Percentiles rank a stretch among this genome's conserved stretches.
Conservation (phyloP, 1,140 invertebrate species). For the Lordiphosa collinella region DNA sequence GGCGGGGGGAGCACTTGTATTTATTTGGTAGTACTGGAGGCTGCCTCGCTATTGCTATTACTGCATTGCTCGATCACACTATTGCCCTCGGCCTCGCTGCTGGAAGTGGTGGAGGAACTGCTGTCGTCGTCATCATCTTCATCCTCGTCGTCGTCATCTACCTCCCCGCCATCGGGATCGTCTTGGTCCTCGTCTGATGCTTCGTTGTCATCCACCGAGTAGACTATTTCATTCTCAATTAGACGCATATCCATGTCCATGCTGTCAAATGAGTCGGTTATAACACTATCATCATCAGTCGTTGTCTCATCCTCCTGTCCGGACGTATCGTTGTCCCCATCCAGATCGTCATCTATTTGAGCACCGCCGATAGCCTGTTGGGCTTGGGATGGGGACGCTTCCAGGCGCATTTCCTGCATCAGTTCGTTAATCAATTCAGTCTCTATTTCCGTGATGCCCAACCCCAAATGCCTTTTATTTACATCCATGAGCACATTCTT, state of each 20-base stretch:
- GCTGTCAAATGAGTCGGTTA: conserved; percentile 64
- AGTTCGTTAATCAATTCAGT: conserved; percentile 69
- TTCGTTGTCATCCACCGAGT: conserved; percentile 47
- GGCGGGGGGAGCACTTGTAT: conserved; percentile 7
- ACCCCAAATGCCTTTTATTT: conserved; percentile 55
- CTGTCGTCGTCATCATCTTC: conserved; percentile 31
- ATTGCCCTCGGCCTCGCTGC: conserved; percentile 67
- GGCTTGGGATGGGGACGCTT: conserved; percentile 25
- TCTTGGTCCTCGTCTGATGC: conserved; percentile 43
- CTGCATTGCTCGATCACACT: conserved; percentile 74
- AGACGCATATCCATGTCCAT: conserved; percentile 64
- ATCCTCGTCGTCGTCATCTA: conserved; percentile 32
- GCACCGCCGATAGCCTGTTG: conserved; percentile 39
- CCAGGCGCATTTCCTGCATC: conserved; percentile 66
- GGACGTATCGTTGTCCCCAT: conserved; percentile 54
- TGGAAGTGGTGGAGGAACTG: conserved; percentile 53
- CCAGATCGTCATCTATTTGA: conserved; percentile 42
- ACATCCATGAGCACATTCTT: conserved; percentile 71
- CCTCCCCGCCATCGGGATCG: conserved; percentile 44
- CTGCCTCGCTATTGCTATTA: conserved; percentile 65
- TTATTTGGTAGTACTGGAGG: conserved; percentile 51
- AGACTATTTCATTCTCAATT: conserved; percentile 58
- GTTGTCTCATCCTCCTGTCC: conserved; percentile 64
- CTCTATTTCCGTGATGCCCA: conserved; percentile 64
- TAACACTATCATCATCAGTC: conserved; percentile 66